Evolutionary conservation across 2,113 vertebrate species (phyloP), one percentile per base, ranked within the genome.

Genomic region (Dicaeum eximium): DNA sequence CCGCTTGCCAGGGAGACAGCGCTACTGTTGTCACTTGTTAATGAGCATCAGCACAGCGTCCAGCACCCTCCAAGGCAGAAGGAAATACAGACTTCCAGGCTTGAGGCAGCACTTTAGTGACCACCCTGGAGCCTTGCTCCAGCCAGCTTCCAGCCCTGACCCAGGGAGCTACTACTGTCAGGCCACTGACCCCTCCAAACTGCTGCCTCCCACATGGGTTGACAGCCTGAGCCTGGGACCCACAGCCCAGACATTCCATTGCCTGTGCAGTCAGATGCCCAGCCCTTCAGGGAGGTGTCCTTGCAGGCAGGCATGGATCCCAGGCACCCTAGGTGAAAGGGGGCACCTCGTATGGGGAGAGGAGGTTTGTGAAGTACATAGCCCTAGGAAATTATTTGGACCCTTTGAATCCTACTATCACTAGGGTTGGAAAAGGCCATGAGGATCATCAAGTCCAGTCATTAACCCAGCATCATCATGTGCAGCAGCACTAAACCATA

Each of bases 1-100:
- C 80, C 3, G 7, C 87, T 80, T 95, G 84, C 97, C 85, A 95
- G 60, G 93, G 93, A 97, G 93, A 85, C 70, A 84, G 78, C 27
- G 65, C 93, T 96, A 31, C 73, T 81, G 42, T 62, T 95, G 62
- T 85, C 67, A 57, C 42, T 79, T 84, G 25, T 73, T 93, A 91
- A 64, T 56, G 62, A 92, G 70, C 47, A 15, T 44, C 70, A 57
- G 80, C 53, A 20, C 2, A 10, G 66, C 57, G 23, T 60, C 66
- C 53, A 81, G 80, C 70, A 51, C n/a, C 56, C 56, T 85, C 42
- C 13, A 19, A 33, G 13, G 8, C 58, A 48, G 42, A 86, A 65
- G 74, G 53, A 69, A 83, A 45, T 44, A 16, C 1, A 18, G 16
- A 40, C 33, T 81, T 19, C 13, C 15, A 56, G 71, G 50, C 58